Conservation (phyloP, 92 coral and sea anemone species). For the Virgularia gustaviana region DNA sequence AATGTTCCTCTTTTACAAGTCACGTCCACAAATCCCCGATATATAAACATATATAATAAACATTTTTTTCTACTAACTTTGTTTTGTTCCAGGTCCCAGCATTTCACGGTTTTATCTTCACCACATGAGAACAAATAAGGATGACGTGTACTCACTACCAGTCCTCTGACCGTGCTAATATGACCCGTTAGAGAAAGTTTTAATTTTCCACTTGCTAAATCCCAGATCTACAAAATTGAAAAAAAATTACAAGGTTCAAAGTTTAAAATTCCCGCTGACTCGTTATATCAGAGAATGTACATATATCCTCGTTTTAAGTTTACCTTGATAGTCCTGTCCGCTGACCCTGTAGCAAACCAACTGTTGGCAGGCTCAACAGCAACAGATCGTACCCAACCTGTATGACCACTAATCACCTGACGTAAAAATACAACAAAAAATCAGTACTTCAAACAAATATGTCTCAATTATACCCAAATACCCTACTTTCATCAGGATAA, state of each 20-base stretch:
- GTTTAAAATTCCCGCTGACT: background rate
- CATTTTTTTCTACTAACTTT: conserved; percentile 63
- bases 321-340: conserved; percentile 98
- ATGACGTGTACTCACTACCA: conserved; percentile 91
- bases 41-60: background rate
- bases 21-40: no score
- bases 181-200: conserved; percentile 95
- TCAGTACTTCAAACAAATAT: no score
- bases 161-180: conserved; percentile 94
- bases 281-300: background rate
- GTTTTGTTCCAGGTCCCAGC: conserved; percentile 98
- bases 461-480: no score
- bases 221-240: conserved; percentile 72
- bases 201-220: conserved; percentile 91
- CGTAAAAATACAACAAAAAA: no score
- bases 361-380: conserved; percentile 98
- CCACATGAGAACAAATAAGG: conserved; percentile 98
- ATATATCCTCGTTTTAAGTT: background rate
- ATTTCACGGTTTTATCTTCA: conserved; percentile 94
- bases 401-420: conserved; percentile 99
- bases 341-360: conserved; percentile 99
- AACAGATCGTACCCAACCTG: conserved; percentile 99
- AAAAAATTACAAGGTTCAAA: conserved; percentile 9
- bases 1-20: no score
- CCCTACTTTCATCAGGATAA: no score